Percentiles rank a stretch among this genome's conserved stretches.
Evolutionary conservation across 2,797 vertebrate species (phyloP).

Genomic region (Peromyscus aztecus): DNA sequence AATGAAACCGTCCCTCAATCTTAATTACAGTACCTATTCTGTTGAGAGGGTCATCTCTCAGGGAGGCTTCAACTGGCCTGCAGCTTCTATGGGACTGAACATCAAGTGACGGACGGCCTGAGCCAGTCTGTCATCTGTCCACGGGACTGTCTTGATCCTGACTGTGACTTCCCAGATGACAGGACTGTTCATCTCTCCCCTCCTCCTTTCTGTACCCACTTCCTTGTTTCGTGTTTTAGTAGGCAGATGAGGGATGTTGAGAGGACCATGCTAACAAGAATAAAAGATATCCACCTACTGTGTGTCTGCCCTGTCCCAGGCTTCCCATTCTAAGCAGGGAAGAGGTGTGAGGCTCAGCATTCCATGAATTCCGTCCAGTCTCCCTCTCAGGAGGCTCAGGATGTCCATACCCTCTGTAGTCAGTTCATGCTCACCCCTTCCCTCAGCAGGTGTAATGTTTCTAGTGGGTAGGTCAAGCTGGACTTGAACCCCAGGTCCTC

Average conservation of each 20-base stretch:
- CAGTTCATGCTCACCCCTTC: too few relatives aligned
- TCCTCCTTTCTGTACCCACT: background rate
- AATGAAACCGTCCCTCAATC: background rate
- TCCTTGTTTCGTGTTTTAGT: background rate
- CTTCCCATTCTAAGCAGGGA: background rate
- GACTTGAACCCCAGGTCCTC: background rate
- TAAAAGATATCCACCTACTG: background rate
- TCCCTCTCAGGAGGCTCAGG: background rate
- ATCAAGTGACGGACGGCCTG: background rate
- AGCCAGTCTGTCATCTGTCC: background rate
- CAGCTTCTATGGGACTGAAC: background rate
- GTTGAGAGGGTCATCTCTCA: background rate
- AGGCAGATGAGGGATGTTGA: background rate
- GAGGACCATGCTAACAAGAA: background rate
- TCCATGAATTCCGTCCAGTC: rapidly evolving
- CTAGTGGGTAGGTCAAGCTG: background rate
- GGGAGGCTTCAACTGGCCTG: background rate
- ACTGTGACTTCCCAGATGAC: too few relatives aligned
- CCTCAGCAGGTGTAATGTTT: background rate
- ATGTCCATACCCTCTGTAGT: too few relatives aligned
- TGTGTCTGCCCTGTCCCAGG: background rate
- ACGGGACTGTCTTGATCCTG: background rate
- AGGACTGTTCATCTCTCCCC: background rate
- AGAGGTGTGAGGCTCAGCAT: too few relatives aligned
- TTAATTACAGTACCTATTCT: background rate